Evolutionary conservation across 2,888 invertebrate species (phyloP).

Genomic region (Stratiomys singularior): DNA sequence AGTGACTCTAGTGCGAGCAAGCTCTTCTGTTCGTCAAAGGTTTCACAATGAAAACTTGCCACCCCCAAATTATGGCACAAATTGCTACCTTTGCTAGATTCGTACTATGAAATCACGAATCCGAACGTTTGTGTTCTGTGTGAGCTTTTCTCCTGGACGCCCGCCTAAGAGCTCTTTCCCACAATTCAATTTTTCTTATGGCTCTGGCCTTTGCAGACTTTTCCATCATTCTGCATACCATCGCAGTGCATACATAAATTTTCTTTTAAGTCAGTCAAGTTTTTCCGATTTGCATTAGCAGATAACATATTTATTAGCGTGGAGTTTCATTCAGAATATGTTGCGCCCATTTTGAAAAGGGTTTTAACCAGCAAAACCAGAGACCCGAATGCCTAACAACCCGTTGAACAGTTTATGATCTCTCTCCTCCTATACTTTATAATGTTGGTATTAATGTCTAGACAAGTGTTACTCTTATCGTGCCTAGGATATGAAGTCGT

Average conservation of each 20-base stretch:
- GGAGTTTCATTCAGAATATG: background rate
- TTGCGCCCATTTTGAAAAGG: background rate
- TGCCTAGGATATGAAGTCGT: constrained; percentile 26
- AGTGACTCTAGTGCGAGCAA: too few relatives aligned
- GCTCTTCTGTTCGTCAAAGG: too few relatives aligned
- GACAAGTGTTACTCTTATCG: background rate
- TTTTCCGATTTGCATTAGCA: constrained; percentile 21
- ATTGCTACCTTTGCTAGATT: too few relatives aligned
- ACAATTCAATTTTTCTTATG: background rate
- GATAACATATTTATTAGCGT: constrained; percentile 31
- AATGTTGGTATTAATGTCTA: background rate
- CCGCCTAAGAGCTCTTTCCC: background rate
- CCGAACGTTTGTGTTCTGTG: too few relatives aligned
- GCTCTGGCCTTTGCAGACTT: background rate
- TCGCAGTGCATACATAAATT: too few relatives aligned
- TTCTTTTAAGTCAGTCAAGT: constrained; percentile 15
- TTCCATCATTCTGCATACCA: background rate
- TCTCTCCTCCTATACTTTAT: constrained; percentile 9
- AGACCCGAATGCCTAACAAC: background rate
- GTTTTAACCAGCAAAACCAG: background rate
- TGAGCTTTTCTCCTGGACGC: too few relatives aligned
- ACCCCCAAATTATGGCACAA: too few relatives aligned
- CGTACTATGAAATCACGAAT: too few relatives aligned
- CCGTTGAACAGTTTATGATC: background rate
- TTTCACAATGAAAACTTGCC: too few relatives aligned